Base-by-base conservation (phyloP, 2,888 invertebrate genomes). In the Patella pellucida region DNA sequence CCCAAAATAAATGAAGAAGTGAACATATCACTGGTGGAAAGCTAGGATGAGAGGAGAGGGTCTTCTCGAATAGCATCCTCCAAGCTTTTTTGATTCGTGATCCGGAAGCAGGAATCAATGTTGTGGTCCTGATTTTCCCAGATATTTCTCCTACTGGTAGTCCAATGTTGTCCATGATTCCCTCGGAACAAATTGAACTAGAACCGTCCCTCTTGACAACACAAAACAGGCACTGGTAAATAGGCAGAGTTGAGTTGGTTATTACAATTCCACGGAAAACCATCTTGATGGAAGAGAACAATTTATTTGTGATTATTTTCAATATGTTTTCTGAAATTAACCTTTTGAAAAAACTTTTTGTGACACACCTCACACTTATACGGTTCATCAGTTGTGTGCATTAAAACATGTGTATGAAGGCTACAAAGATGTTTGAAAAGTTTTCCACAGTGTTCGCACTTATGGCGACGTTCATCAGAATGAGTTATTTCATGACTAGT, bases 371-470 rank as follows among this genome's bases (percentile, higher is more conserved):
- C 93, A 89, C 94, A 94, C 41, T 7, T 41, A 41, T 41, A 41
- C 1, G 41, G 41, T 41, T 41, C 9, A 7, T 41, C 41, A 41
- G 7, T 9, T 1, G 41, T 41, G 41, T 56, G 97, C 51, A 97
- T 96, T 92, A 97, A 97, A 95, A 96, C 96, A 91, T 97, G 97
- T 27, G 96, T 96, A 91, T 97, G 96, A 73, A 97, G 93, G 91
- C 97, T 97, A 0, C 97, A 97, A 0, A 97, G 97, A 0, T 97
- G 97, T 52, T 97, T 97, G 92, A 97, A 97, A 0, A 97, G 97
- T 92, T 97, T 97, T 78, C 41, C 41, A 41, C 41, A 41, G 41
- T 41, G 41, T 41, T 41, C 9, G 41, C 41, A 41, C 7, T 41
- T 9, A 41, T 41, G 41, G 7, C 41, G 41, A 4, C 41, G 41